These are phyloP conservation scores for Azemiops feae DNA, from an alignment of 2,113 vertebrate species.

Conservation along the genomic window DNA sequence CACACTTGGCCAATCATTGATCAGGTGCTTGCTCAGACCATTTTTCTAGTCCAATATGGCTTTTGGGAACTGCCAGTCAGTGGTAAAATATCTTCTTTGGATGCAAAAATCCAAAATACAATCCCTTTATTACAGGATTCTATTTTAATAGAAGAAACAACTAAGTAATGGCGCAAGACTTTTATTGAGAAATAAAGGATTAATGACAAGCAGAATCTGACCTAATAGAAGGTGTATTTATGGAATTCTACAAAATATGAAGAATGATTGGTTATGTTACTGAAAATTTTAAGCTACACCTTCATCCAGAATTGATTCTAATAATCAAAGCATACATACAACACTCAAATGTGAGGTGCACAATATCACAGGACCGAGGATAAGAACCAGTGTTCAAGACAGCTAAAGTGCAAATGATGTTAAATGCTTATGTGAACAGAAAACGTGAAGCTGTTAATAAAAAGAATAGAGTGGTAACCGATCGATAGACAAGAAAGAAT, in stretches of 20 bases:
- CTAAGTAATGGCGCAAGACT: background rate
- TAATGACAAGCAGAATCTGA: background rate
- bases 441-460: background rate
- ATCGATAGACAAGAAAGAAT: background rate
- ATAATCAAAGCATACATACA: background rate
- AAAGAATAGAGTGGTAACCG: background rate
- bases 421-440: background rate
- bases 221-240: background rate
- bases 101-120: background rate
- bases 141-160: background rate
- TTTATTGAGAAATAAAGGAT: background rate
- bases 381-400: background rate
- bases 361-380: background rate
- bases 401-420: background rate
- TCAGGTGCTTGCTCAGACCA: background rate
- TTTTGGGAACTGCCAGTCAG: background rate
- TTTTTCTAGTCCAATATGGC: background rate
- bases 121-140: background rate
- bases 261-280: background rate
- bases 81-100: background rate
- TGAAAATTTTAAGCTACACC: background rate
- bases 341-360: background rate
- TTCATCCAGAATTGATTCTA: background rate
- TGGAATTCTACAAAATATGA: background rate
- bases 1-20: background rate